A percentile compares a stretch with the other conserved stretches of the same genome.
These are phyloP conservation scores for Potorous gilbertii DNA, from an alignment of 2,797 vertebrate genomes.

Conservation along the genomic window DNA sequence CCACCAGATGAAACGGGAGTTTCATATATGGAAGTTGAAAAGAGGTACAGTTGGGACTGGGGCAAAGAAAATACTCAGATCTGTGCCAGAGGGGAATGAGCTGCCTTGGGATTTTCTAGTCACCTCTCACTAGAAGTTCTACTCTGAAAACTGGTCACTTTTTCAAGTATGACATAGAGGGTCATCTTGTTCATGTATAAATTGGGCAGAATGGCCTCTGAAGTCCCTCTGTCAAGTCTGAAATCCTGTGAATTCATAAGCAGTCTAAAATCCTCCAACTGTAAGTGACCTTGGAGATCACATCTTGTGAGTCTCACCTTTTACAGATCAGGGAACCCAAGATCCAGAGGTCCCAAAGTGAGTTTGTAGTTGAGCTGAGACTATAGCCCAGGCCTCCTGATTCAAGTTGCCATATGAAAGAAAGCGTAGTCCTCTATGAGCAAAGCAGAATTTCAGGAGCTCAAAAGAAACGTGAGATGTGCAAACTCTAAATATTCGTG, in stretches of 20 bases:
- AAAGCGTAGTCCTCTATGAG: too few species aligned
- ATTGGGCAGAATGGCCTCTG: neutral
- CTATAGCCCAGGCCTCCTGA: too few species aligned
- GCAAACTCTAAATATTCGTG: neutral
- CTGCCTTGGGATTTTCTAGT: neutral
- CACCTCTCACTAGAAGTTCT: neutral
- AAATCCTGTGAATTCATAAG: neutral
- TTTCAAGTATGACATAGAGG: neutral
- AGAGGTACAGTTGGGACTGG: neutral
- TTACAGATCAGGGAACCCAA: neutral
- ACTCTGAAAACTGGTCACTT: neutral
- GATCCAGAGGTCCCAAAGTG: neutral
- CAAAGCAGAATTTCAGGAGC: too few species aligned
- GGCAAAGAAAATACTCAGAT: neutral
- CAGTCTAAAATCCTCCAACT: neutral
- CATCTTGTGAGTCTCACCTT: neutral
- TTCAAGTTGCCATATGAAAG: too few species aligned
- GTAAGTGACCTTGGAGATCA: neutral
- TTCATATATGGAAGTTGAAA: neutral
- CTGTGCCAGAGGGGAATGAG: neutral
- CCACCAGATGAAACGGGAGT: neutral
- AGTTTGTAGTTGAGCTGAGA: too few species aligned
- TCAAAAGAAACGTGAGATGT: neutral
- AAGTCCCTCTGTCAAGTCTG: too few species aligned
- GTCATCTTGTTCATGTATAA: neutral